Percentiles rank a stretch among this genome's conserved stretches.
phyloP scores from a whole-genome alignment of 2,888 invertebrate genomes.

The Fragum whitleyi region DNA sequence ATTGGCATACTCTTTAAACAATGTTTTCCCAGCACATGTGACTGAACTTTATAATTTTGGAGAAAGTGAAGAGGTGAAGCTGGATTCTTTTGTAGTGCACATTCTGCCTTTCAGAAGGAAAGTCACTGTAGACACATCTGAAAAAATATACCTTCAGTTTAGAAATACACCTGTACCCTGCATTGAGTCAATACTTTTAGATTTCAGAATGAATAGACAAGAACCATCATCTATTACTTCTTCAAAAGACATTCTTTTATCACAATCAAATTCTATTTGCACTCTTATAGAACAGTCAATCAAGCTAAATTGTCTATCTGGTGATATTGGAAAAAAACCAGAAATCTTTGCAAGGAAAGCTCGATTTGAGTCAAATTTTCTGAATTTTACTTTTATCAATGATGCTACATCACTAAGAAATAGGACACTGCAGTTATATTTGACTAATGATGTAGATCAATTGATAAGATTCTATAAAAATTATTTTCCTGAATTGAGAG shows the following conservation, averaged over 20 bases:
- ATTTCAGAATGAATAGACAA: slow-evolving; percentile 2
- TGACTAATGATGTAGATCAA: not conserved
- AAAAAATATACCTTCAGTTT: not conserved
- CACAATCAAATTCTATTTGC: not conserved
- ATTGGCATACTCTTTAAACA: not conserved
- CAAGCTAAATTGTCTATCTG: not conserved
- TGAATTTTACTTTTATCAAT: not conserved
- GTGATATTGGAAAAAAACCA: not conserved
- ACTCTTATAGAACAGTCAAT: not conserved
- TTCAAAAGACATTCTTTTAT: not conserved
- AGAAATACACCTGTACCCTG: not conserved
- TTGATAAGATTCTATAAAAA: not conserved
- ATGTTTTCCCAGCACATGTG: not conserved
- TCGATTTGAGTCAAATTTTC: not conserved
- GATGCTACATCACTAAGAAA: slow-evolving; percentile 1
- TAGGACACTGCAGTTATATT: not conserved
- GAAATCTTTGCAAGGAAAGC: not conserved
- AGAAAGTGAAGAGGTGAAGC: not conserved
- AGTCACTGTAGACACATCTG: not conserved
- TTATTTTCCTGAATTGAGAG: not conserved
- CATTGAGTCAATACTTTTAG: not conserved
- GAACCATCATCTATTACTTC: not conserved
- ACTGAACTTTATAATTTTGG: not conserved
- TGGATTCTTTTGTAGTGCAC: not conserved
- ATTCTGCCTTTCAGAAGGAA: not conserved